phyloP scores from a whole-genome alignment of 35 echinoderm and acorn worm genomes.

The Hemicentrotus pulcherrimus region DNA sequence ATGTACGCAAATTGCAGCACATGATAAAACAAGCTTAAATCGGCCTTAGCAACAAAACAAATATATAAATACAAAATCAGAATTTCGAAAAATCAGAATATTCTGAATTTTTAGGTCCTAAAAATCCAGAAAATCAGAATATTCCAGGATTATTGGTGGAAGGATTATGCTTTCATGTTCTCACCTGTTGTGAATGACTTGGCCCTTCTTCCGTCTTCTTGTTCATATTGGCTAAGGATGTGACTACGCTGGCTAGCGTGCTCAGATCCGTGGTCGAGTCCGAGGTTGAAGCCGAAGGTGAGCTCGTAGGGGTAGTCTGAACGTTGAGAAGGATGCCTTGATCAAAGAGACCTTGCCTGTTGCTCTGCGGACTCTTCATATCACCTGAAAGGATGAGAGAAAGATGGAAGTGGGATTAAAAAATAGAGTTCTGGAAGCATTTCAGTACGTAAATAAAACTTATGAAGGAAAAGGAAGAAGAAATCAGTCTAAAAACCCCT shows the following conservation, averaged over 20 bases:
- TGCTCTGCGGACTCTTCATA: constrained; percentile 34
- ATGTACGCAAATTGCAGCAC: no score
- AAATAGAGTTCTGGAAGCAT: background rate
- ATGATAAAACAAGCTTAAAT: no score
- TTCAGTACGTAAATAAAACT: background rate
- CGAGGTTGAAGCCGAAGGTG: constrained; percentile 54
- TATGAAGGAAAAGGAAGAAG: no score
- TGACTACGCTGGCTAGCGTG: constrained; percentile 95
- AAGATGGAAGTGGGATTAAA: background rate
- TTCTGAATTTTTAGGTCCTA: no score
- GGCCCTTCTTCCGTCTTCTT: constrained; percentile 68
- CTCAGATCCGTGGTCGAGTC: constrained; percentile 96
- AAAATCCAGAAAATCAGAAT: no score
- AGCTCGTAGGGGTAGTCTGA: constrained; percentile 49
- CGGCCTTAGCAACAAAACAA: no score
- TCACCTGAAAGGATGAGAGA: constrained; percentile 7
- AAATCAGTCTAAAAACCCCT: no score
- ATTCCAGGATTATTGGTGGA: no score
- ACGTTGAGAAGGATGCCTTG: constrained; percentile 93
- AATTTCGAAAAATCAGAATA: no score
- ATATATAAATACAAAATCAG: no score
- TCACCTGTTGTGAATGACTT: constrained; percentile 72
- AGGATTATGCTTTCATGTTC: background rate
- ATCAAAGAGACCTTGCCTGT: constrained; percentile 86
- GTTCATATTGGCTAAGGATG: constrained; percentile 94